phyloP scores from a whole-genome alignment of 2,888 invertebrate species.

The Rugalucina vietnamica region DNA sequence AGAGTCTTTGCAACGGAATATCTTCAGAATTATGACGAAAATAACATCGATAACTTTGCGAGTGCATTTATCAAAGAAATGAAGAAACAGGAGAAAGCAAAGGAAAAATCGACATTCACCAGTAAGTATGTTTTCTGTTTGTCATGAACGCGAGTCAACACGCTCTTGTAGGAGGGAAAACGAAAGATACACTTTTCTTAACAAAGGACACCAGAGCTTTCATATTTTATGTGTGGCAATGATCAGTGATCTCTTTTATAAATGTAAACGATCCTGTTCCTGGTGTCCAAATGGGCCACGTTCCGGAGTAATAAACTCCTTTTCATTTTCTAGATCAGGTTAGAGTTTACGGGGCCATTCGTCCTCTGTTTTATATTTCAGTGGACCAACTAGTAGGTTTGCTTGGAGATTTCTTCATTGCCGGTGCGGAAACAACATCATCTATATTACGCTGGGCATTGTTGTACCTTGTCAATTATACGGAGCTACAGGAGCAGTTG shows the following conservation, averaged over 20 bases:
- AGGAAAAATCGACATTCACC: neutral
- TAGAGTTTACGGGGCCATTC: too few species aligned
- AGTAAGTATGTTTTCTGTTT: neutral
- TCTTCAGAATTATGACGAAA: slow-evolving; percentile 32
- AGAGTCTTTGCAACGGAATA: slow-evolving; percentile 31
- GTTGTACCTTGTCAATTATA: neutral
- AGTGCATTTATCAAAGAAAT: slow-evolving; percentile 60
- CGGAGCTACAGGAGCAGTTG: neutral
- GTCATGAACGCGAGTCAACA: too few species aligned
- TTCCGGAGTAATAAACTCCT: too few species aligned
- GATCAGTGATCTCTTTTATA: too few species aligned
- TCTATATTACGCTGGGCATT: neutral
- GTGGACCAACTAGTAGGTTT: neutral
- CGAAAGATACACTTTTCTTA: too few species aligned
- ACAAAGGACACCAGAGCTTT: too few species aligned
- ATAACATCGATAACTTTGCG: slow-evolving; percentile 46
- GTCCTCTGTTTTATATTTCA: too few species aligned
- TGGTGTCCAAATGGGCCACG: too few species aligned
- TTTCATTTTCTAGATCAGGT: too few species aligned
- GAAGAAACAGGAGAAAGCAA: slow-evolving; percentile 1
- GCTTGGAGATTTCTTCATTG: neutral
- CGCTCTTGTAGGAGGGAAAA: too few species aligned
- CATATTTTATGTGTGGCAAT: too few species aligned
- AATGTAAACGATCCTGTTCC: too few species aligned
- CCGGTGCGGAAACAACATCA: neutral